These are phyloP conservation scores for Pavo muticus DNA, from an alignment of 2,113 vertebrate genomes.

Conservation along the genomic window DNA sequence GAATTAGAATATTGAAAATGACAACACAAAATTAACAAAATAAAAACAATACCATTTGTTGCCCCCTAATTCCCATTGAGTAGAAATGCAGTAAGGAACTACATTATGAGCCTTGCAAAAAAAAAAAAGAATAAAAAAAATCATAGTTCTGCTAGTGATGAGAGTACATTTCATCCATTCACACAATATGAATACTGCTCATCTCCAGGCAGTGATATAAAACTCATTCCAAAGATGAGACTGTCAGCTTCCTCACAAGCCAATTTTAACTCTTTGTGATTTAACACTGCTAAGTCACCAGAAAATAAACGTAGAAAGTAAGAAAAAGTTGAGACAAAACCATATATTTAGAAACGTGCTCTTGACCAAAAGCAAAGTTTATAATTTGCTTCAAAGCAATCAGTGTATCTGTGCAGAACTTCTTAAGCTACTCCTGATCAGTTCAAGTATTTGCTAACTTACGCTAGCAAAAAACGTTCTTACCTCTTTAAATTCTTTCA, in stretches of 20 bases:
- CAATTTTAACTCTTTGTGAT: not conserved
- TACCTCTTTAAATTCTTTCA: conserved; percentile 99
- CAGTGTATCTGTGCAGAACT: not conserved
- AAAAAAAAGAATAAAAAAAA: not conserved
- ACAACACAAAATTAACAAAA: not conserved
- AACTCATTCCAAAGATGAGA: not conserved
- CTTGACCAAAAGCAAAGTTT: not conserved
- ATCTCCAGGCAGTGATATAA: not conserved
- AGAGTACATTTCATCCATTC: not conserved
- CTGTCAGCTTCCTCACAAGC: not conserved
- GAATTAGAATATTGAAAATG: not conserved
- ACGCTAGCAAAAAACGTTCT: not conserved
- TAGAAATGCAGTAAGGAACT: not conserved
- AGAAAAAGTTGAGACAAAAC: not conserved
- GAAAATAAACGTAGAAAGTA: not conserved
- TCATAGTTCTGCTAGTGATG: not conserved
- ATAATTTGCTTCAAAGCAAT: not conserved
- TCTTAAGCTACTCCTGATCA: not conserved
- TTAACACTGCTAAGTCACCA: not conserved
- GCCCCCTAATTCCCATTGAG: not conserved
- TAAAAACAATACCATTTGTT: not conserved
- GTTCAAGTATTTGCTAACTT: not conserved
- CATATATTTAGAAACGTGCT: not conserved
- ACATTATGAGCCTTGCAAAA: not conserved
- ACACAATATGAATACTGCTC: too few species aligned